phyloP scores from a whole-genome alignment of 2,113 vertebrate genomes.

The Mus musculus region GRCm39 chr4:88292001-88292500 shows the following conservation, averaged over 20 bases:
- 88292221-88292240: not conserved
- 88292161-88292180: constrained; percentile 17
- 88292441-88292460: constrained; percentile 45
- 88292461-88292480: not conserved
- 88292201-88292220: not conserved
- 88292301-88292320: too few relatives aligned
- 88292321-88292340: too few relatives aligned
- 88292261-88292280: too few relatives aligned
- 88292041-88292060: not conserved
- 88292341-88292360: too few relatives aligned
- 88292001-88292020: constrained; percentile 12
- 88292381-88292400: too few relatives aligned
- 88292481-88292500: not conserved
- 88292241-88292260: too few relatives aligned
- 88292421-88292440: not conserved
- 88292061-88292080: not conserved
- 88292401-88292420: too few relatives aligned
- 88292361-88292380: too few relatives aligned
- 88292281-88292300: too few relatives aligned
- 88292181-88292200: not conserved
- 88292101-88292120: not conserved
- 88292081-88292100: not conserved
- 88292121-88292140: not conserved
- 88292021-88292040: constrained; percentile 17
- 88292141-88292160: not conserved